Percentiles rank a stretch among this genome's conserved stretches.
These are phyloP conservation scores for Lamellibrachia satsuma DNA, from an alignment of 2,888 invertebrate genomes.

Conservation along the genomic window DNA sequence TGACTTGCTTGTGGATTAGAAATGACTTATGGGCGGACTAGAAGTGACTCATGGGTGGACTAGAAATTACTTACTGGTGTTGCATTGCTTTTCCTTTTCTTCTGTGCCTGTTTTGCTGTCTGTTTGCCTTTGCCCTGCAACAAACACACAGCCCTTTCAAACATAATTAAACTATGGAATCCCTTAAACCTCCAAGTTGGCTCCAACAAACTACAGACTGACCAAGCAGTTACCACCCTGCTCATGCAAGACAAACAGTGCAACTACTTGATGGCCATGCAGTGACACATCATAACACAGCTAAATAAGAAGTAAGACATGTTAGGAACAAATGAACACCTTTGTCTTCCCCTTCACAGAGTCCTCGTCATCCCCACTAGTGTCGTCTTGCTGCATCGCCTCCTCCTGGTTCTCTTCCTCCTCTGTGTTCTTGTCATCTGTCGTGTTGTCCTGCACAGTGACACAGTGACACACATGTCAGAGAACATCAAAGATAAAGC, in stretches of 20 bases:
- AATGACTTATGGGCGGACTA: too few relatives aligned
- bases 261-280: not conserved
- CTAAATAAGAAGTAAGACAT: not conserved
- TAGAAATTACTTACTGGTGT: not conserved
- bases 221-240: too few relatives aligned
- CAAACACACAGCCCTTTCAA: not conserved
- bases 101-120: not conserved
- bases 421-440: not conserved
- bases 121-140: conserved; percentile 3
- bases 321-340: not conserved
- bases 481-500: not conserved
- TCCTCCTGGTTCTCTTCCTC: not conserved
- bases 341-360: not conserved
- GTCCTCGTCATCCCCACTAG: not conserved
- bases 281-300: not conserved
- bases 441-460: not conserved
- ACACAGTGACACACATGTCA: not conserved
- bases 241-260: not conserved
- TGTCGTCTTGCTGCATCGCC: not conserved
- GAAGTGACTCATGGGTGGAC: too few relatives aligned
- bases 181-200: not conserved
- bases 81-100: not conserved
- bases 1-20: too few relatives aligned
- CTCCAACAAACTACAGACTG: not conserved
- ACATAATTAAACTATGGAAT: not conserved